phyloP scores from a whole-genome alignment of 2,797 vertebrate species.

The Paramormyrops hopkinsi region DNA sequence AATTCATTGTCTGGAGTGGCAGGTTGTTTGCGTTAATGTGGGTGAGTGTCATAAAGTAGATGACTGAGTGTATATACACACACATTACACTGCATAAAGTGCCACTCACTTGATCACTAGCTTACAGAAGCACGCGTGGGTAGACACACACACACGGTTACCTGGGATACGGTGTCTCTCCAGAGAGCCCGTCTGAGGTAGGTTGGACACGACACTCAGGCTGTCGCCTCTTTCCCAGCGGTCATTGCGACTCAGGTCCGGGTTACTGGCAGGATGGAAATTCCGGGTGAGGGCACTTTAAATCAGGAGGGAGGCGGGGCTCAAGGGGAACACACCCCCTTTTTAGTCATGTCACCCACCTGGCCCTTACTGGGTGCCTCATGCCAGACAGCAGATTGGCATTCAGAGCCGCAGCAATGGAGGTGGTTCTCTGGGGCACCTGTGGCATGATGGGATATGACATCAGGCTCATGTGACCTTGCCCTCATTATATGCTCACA shows the following conservation, averaged over 20 bases:
- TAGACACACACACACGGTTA: neutral
- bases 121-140: neutral
- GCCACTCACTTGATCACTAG: neutral
- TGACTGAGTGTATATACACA: neutral
- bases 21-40: neutral
- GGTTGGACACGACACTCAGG: constrained; percentile 68
- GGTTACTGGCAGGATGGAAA: constrained; percentile 64
- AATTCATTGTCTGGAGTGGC: neutral
- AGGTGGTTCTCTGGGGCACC: constrained; percentile 87
- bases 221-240: constrained; percentile 81
- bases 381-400: constrained; percentile 74
- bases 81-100: neutral
- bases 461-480: neutral
- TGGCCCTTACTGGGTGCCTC: constrained; percentile 80
- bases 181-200: constrained; percentile 83
- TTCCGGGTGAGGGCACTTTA: neutral
- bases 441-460: constrained; percentile 33
- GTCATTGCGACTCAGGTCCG: constrained; percentile 85
- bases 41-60: neutral
- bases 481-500: neutral
- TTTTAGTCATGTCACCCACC: constrained; percentile 50
- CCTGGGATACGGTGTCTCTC: constrained; percentile 83
- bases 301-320: neutral
- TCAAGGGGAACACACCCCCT: neutral
- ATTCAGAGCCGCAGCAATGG: constrained; percentile 84